Conservation (phyloP, 2,797 vertebrate species). For the Sciaenops ocellatus region DNA sequence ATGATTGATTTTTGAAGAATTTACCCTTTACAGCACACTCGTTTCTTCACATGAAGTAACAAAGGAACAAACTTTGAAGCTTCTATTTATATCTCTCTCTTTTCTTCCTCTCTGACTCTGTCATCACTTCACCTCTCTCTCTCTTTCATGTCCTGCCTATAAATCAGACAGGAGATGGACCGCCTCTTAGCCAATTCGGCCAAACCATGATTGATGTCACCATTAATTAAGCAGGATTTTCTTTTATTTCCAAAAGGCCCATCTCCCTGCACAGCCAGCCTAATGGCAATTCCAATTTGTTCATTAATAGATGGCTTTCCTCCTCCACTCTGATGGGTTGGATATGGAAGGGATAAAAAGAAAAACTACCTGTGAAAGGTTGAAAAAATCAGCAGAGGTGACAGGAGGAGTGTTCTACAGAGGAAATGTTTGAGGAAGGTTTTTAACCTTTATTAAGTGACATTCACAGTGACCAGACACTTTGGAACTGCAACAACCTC, state of each 20-base stretch:
- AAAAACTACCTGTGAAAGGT: conserved; percentile 43
- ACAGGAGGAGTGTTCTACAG: conserved; percentile 26
- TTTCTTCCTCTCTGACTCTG: conserved; percentile 35
- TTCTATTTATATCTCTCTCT: conserved; percentile 43
- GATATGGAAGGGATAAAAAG: conserved; percentile 34
- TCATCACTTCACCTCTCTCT: conserved; percentile 52
- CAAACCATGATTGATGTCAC: conserved; percentile 71
- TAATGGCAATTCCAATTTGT: conserved; percentile 65
- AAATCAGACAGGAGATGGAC: conserved; percentile 69
- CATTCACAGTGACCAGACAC: conserved; percentile 1
- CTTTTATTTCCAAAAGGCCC: conserved; percentile 72
- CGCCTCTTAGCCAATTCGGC: conserved; percentile 64
- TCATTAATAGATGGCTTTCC: conserved; percentile 65
- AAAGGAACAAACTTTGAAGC: conserved; percentile 32
- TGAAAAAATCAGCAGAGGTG: conserved; percentile 34
- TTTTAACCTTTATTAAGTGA: conserved; percentile 43
- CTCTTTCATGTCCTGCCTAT: conserved; percentile 48
- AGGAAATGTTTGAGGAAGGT: conserved; percentile 35
- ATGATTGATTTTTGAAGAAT: neutral
- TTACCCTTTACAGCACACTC: no score
- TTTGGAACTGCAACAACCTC: neutral
- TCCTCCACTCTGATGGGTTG: conserved; percentile 53
- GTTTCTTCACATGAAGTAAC: conserved; percentile 4
- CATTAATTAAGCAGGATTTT: conserved; percentile 76
- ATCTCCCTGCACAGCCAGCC: conserved; percentile 56